Base-by-base conservation (phyloP, 1,140 invertebrate species). In the Pseudomyrmex concolor region DNA sequence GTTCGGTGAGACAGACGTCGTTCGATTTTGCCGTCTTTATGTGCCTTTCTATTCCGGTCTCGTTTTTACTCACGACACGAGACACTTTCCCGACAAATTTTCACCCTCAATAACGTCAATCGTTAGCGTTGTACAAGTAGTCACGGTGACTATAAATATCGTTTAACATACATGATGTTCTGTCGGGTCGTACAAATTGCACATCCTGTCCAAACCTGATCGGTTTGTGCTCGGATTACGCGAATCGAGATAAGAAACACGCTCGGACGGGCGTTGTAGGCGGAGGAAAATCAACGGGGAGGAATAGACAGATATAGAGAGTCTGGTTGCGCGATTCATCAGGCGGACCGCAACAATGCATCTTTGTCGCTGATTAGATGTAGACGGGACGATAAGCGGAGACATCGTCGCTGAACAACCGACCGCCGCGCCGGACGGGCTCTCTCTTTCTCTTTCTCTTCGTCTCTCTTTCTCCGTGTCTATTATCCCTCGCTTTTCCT, bases 331-430 rank as follows among this genome's bases (percentile, higher is more conserved):
- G 84, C 85, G 85, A 92, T 92, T 85, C 87, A 90, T 91, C 91
- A 90, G 78, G 48, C 66, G 54, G 71, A 82, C 55, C 85, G 77
- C 67, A 90, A 92, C 91, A 91, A 92, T 92, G 90, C 87, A 89
- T 93, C 91, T 88, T 90, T 85, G 89, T 90, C 90, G 73, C 67
- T 91, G 91, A 93, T 93, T 92, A 92, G 90, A 93, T 92, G 90
- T 76, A 74, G 80, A 83, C 87, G 34, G 15, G 17, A 68, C 88
- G 92, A 92, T 92, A 91, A 90, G 71, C 73, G 82, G 55, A 55
- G 83, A 78, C 82, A 84, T 48, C 60, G 51, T 84, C 48, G 86
- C 45, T 59, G 60, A 67, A 74, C 62, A 84, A 71, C 83, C 55
- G 50, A 50, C 62, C 48, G 55, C 9, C 57, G 19, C 15, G 1